A percentile compares a stretch with the other conserved stretches of the same genome.
Conservation (phyloP, 2,113 vertebrate species). For the Tupaia chinensis region DNA sequence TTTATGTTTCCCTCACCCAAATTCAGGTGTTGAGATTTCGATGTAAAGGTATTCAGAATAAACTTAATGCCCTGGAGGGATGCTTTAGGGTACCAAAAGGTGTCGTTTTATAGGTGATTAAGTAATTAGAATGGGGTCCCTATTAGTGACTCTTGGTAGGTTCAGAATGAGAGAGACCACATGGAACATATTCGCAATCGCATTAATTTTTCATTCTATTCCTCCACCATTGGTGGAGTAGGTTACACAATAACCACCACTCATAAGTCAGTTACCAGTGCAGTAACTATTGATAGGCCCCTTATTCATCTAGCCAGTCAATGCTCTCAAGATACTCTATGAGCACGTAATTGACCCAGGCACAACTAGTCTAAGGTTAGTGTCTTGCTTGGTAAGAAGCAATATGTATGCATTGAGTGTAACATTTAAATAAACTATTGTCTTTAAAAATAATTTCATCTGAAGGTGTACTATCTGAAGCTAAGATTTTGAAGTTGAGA, state of each 20-base stretch:
- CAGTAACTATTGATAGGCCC: neutral
- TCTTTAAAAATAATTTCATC: slow-evolving; percentile 4
- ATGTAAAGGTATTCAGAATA: no score
- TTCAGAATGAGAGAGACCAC: no score
- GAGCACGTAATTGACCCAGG: neutral
- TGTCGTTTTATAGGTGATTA: no score
- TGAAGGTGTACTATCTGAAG: neutral
- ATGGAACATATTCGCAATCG: no score
- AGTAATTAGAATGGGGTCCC: no score
- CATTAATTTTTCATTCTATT: neutral
- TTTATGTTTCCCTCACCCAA: no score
- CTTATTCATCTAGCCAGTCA: neutral
- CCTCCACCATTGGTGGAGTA: neutral
- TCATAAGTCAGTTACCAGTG: neutral
- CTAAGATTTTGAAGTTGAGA: neutral
- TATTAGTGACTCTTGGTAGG: no score
- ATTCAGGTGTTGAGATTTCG: no score
- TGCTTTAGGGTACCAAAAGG: no score
- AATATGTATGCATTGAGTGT: neutral
- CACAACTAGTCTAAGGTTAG: neutral
- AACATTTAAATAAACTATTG: neutral
- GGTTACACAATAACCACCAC: neutral
- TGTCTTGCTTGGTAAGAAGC: slow-evolving; percentile 27
- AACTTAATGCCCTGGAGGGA: no score
- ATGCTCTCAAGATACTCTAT: neutral